phyloP scores from a whole-genome alignment of 37 sponge, comb jelly and placozoan genomes.

The Axinella damicornis region DNA sequence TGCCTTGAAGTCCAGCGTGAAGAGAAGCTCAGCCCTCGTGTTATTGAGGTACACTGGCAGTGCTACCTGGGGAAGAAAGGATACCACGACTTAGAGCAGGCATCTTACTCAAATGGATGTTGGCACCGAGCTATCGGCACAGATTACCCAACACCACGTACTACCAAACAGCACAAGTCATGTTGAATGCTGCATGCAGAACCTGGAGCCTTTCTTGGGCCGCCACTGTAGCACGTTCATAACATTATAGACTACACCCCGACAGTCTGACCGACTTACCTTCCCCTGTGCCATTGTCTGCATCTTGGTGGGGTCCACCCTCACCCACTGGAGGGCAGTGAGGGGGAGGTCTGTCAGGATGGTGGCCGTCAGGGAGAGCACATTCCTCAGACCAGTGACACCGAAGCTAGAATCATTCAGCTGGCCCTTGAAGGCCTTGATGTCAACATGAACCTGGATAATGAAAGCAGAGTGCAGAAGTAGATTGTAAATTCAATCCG shows the following conservation, averaged over 20 bases:
- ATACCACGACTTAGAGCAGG: too few species aligned
- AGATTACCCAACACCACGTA: too few species aligned
- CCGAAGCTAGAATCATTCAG: conserved; percentile 76
- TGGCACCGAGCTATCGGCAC: too few species aligned
- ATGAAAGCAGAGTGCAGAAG: neutral
- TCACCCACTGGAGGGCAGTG: conserved; percentile 64
- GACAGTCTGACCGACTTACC: too few species aligned
- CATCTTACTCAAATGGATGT: too few species aligned
- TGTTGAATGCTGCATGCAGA: too few species aligned
- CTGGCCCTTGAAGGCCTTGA: conserved; percentile 18
- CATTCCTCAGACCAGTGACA: conserved; percentile 62
- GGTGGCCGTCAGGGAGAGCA: conserved; percentile 44
- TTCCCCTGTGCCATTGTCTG: conserved; percentile 48
- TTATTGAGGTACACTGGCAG: conserved; percentile 87
- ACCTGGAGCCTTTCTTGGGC: too few species aligned
- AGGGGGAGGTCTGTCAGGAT: conserved; percentile 73
- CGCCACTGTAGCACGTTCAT: too few species aligned
- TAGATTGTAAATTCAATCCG: too few species aligned
- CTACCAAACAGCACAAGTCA: too few species aligned
- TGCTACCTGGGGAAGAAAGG: conserved; percentile 59
- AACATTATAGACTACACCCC: too few species aligned
- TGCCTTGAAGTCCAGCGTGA: conserved; percentile 81
- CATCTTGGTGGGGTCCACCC: conserved; percentile 61
- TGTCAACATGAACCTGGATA: conserved; percentile 43
- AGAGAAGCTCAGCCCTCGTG: conserved; percentile 87